Conservation (phyloP, 2,888 invertebrate genomes). For the Mylabris sibirica region DNA sequence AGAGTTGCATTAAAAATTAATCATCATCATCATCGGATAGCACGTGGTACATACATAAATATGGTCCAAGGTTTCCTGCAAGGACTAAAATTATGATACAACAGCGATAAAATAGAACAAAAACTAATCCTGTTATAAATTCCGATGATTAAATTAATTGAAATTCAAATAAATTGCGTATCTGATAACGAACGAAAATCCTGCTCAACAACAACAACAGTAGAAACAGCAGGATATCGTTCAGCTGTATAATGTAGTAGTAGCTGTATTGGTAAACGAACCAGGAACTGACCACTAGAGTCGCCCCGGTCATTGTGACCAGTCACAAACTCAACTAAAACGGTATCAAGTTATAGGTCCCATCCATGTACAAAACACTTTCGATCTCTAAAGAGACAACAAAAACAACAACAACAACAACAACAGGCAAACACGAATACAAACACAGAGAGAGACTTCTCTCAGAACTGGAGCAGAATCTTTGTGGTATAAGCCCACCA, state of each 20-base stretch:
- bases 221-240: background rate
- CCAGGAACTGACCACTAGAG: conserved; percentile 54
- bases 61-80: conserved; percentile 14
- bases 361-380: conserved; percentile 58
- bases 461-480: conserved; percentile 57
- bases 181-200: conserved; percentile 7
- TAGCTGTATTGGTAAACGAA: conserved; percentile 30
- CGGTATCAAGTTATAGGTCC: conserved; percentile 53
- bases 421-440: background rate
- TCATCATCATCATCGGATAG: background rate
- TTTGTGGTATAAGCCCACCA: conserved; percentile 53
- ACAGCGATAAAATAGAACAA: background rate
- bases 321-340: conserved; percentile 54
- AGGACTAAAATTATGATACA: conserved; percentile 2
- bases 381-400: conserved; percentile 54
- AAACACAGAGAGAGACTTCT: background rate
- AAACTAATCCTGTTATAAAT: conserved; percentile 4
- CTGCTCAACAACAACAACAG: conserved; percentile 11
- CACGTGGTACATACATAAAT: conserved; percentile 8
- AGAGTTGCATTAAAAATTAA: background rate
- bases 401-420: background rate
- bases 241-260: background rate
- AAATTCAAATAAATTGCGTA: background rate
- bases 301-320: conserved; percentile 45
- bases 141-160: background rate